A percentile compares a stretch with the other conserved stretches of the same genome.
phyloP scores from a whole-genome alignment of 1,140 invertebrate species.

The Drepana arcuata region DNA sequence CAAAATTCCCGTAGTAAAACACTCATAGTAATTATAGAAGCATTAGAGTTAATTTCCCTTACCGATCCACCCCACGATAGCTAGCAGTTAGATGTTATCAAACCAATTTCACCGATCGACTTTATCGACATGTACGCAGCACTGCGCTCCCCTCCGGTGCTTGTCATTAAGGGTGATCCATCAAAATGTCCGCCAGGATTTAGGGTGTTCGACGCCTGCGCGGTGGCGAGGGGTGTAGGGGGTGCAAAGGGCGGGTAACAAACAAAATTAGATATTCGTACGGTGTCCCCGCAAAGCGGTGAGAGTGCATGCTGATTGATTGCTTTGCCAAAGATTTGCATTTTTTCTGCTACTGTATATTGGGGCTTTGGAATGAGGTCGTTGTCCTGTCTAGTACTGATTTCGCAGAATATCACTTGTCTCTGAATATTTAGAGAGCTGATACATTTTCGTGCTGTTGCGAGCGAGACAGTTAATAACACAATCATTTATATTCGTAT shows the following conservation, averaged over 20 bases:
- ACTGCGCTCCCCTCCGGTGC: constrained; percentile 49
- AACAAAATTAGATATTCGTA: constrained; percentile 70
- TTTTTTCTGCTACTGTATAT: too few relatives aligned
- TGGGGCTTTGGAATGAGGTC: too few relatives aligned
- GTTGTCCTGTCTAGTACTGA: too few relatives aligned
- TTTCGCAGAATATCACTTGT: too few relatives aligned
- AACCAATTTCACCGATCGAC: constrained; percentile 17
- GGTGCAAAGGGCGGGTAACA: constrained; percentile 30
- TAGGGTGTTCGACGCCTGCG: constrained; percentile 58
- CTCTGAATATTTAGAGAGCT: too few relatives aligned
- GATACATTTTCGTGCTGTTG: too few relatives aligned
- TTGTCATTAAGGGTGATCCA: constrained; percentile 71
- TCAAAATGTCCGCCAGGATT: constrained; percentile 68
- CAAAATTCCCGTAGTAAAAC: background rate
- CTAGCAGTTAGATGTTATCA: constrained; percentile 31
- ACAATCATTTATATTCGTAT: too few relatives aligned
- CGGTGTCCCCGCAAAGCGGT: constrained; percentile 55
- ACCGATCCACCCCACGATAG: background rate
- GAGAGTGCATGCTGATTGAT: constrained; percentile 59
- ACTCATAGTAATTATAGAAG: constrained; percentile 3
- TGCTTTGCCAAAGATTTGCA: constrained; percentile 52
- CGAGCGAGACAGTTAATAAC: too few relatives aligned
- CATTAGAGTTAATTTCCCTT: constrained; percentile 6
- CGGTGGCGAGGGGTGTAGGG: constrained; percentile 24
- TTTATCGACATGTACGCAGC: constrained; percentile 33